phyloP scores from a whole-genome alignment of 1,140 invertebrate genomes.

The Sycophaga agraensis region DNA sequence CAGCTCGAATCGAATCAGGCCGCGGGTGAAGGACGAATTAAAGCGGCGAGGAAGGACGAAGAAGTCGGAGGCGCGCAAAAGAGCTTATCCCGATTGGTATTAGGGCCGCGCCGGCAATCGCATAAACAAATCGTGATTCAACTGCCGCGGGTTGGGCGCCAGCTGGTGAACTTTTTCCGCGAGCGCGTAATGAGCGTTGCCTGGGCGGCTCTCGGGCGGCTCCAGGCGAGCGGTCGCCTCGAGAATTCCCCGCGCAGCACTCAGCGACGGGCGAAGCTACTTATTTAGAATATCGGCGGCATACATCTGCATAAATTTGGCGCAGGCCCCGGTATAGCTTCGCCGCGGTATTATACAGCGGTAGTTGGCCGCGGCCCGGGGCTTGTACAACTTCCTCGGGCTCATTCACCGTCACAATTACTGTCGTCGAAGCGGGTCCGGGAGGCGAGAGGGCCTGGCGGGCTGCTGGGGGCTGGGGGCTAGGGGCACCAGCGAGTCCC shows the following conservation, averaged over 20 bases:
- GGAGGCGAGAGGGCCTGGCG: neutral
- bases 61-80: too few species aligned
- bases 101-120: too few species aligned
- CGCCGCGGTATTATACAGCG: conserved; percentile 16
- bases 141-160: too few species aligned
- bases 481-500: neutral
- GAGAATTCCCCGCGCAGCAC: conserved; percentile 14
- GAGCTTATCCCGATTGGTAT: too few species aligned
- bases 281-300: conserved; percentile 60
- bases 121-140: neutral
- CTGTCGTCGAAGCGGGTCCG: conserved; percentile 22
- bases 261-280: conserved; percentile 40
- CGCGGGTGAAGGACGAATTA: too few species aligned
- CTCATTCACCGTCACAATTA: conserved; percentile 28
- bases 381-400: conserved; percentile 25
- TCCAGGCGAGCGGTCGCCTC: neutral
- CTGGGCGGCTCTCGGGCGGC: conserved; percentile 1
- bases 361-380: conserved; percentile 8
- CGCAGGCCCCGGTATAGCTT: conserved; percentile 42
- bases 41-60: too few species aligned
- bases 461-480: neutral
- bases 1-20: too few species aligned
- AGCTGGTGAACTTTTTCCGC: too few species aligned
- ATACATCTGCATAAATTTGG: conserved; percentile 60
- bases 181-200: conserved; percentile 10